phyloP scores from a whole-genome alignment of 2,888 invertebrate genomes.

The Cepaea hortensis region DNA sequence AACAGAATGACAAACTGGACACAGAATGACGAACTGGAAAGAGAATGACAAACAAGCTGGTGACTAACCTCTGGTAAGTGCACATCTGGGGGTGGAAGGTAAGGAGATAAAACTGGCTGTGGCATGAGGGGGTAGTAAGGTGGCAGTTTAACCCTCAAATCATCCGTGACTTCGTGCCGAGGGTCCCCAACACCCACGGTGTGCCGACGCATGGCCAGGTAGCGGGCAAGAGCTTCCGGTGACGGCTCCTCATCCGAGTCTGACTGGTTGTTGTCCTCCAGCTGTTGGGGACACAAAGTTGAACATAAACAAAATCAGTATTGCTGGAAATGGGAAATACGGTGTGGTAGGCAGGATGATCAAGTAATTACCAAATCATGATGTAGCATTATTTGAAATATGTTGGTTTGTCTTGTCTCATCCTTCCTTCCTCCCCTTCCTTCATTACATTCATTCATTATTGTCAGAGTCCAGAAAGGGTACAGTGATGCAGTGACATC shows the following conservation, averaged over 20 bases:
- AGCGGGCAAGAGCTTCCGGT: slow-evolving; percentile 76
- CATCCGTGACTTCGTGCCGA: slow-evolving; percentile 83
- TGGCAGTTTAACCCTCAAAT: slow-evolving; percentile 70
- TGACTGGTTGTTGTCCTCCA: slow-evolving; percentile 65
- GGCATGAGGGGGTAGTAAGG: slow-evolving; percentile 79
- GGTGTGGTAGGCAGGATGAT: too few species aligned
- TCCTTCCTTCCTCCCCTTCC: too few species aligned
- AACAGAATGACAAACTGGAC: neutral
- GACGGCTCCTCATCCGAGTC: slow-evolving; percentile 77
- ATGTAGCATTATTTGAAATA: too few species aligned
- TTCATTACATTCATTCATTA: too few species aligned
- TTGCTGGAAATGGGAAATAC: too few species aligned
- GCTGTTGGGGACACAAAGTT: slow-evolving; percentile 46
- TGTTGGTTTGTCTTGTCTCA: too few species aligned
- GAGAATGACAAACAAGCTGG: too few species aligned
- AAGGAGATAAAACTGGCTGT: slow-evolving; percentile 78
- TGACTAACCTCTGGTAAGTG: slow-evolving; percentile 38
- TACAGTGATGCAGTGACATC: too few species aligned
- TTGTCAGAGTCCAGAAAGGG: too few species aligned
- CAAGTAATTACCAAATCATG: too few species aligned
- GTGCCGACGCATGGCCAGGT: slow-evolving; percentile 86
- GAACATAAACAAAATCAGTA: too few species aligned
- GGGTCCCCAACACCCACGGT: slow-evolving; percentile 94
- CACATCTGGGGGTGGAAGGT: slow-evolving; percentile 32
- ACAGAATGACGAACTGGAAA: neutral